These are phyloP conservation scores for Heliconius cydno DNA, from an alignment of 2,888 invertebrate genomes.

Conservation along the genomic window DNA sequence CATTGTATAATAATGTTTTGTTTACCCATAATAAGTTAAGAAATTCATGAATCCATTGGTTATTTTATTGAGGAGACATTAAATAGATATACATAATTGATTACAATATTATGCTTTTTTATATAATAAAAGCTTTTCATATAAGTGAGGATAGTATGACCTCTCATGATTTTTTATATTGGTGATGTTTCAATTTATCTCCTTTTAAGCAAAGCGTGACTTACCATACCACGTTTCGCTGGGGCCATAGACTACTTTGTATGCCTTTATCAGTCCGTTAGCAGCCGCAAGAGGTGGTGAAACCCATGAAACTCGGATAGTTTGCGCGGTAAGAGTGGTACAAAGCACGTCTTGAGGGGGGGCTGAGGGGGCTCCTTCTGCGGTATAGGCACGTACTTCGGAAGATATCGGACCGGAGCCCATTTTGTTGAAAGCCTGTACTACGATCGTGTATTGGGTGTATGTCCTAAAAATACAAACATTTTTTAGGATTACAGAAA, in stretches of 20 bases:
- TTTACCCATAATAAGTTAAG: background rate
- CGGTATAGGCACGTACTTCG: constrained; percentile 95
- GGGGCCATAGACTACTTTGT: constrained; percentile 96
- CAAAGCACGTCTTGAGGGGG: constrained; percentile 96
- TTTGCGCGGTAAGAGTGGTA: constrained; percentile 96
- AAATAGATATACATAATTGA: background rate
- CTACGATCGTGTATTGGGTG: constrained; percentile 97
- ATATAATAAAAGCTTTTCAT: no score
- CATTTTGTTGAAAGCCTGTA: constrained; percentile 97
- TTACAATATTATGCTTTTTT: no score
- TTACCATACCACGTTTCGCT: constrained; percentile 96
- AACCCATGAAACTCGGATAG: constrained; percentile 96
- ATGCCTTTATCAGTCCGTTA: constrained; percentile 97
- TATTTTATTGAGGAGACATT: background rate
- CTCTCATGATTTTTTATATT: background rate
- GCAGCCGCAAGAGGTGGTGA: constrained; percentile 96
- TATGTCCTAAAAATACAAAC: constrained; percentile 86
- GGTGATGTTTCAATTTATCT: background rate
- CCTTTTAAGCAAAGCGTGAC: constrained; percentile 60
- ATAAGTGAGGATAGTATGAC: background rate
- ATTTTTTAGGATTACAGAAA: background rate
- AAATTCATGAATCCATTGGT: background rate
- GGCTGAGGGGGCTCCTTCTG: constrained; percentile 96
- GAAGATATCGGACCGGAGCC: constrained; percentile 96
- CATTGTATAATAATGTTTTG: no score